Evolutionary conservation across 1,140 invertebrate genomes (phyloP), one percentile per base, ranked within the genome.

Genomic region (Dendrolimus kikuchii): DNA sequence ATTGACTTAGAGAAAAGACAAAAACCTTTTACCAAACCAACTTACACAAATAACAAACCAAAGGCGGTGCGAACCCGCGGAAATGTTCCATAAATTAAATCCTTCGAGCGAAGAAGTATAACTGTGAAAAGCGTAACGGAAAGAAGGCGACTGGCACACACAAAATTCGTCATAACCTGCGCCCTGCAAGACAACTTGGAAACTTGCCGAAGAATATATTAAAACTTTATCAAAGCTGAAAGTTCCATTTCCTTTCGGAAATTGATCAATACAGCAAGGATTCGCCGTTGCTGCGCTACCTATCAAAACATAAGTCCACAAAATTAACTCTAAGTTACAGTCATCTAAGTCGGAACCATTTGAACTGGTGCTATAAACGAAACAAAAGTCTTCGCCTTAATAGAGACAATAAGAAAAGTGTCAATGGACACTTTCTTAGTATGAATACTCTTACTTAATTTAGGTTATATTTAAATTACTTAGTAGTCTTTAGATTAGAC

Each of bases 161-260:
- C 66, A 59, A 63, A 63, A 77, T 68, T 60, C 72, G 66, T 78
- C 79, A 82, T 81, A 84, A 81, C 77, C 65, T 69, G 57, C 53
- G 59, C 59, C 59, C 59, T 53, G 55, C 59, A 66, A 74, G 69
- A 75, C 72, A 77, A 80, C 58, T 78, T 68, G 63, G 57, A 58
- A 77, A 78, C 71, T 80, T 71, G 60, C 69, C 68, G 69, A 82
- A 80, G 81, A 84, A 84, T 84, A 81, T 77, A 81, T 84, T 84
- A 82, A 84, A 84, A 84, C 75, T 84, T 84, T 80, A 74, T 81
- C 77, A 81, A 82, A 84, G 81, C 74, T 66, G 53, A 68, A 77
- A 84, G 68, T 80, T 78, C 72, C 60, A 72, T 81, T 81, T 75
- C 77, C 76, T 76, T 66, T 66, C 58, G 66, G 64, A 74, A 67